Conservation (phyloP, 2,888 invertebrate species). For the Sminthurides aquaticus region DNA sequence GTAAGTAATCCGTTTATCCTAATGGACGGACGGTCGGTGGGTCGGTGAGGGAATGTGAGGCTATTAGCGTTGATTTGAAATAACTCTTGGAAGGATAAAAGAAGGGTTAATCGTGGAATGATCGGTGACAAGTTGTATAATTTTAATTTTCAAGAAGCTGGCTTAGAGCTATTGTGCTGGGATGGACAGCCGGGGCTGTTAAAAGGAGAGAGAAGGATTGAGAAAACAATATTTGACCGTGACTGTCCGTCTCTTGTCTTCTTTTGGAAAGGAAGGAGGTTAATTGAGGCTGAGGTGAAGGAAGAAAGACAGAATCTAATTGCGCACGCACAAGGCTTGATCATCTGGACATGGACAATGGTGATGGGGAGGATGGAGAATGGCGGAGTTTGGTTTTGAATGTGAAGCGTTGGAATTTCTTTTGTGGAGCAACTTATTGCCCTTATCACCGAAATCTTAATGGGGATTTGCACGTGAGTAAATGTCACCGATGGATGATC, state of each 20-base stretch:
- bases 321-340: neutral
- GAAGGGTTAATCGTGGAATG: too few relatives aligned
- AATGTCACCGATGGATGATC: neutral
- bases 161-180: too few relatives aligned
- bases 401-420: neutral
- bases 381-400: neutral
- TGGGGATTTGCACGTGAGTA: neutral
- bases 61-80: too few relatives aligned
- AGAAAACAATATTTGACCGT: constrained; percentile 13
- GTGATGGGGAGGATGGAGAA: neutral
- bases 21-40: too few relatives aligned
- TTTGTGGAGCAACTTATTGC: neutral
- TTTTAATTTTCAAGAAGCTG: too few relatives aligned
- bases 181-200: too few relatives aligned
- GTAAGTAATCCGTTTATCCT: too few relatives aligned
- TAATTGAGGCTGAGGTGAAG: neutral
- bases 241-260: constrained; percentile 11
- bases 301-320: neutral
- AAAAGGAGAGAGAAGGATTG: neutral
- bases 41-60: too few relatives aligned
- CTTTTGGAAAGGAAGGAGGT: neutral
- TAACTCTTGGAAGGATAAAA: too few relatives aligned
- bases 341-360: neutral
- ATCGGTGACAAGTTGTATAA: too few relatives aligned
- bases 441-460: neutral